These are phyloP conservation scores for Trachops cirrhosus DNA, from an alignment of 2,797 vertebrate species.

Conservation along the genomic window DNA sequence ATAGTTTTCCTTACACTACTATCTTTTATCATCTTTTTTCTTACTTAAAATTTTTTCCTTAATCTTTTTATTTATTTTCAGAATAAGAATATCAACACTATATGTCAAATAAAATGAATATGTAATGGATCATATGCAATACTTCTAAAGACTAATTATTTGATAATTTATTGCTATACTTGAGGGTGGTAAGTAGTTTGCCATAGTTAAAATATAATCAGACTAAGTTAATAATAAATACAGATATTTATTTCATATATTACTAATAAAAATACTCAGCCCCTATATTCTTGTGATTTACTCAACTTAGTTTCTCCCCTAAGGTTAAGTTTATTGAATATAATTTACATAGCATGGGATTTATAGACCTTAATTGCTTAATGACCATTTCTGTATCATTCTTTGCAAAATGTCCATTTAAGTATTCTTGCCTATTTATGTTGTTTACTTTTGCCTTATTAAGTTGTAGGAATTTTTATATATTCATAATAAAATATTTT, in stretches of 20 bases:
- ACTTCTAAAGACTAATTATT: neutral
- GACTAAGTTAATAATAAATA: neutral
- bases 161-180: neutral
- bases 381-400: neutral
- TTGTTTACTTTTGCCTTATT: neutral
- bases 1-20: neutral
- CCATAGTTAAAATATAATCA: neutral
- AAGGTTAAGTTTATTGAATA: neutral
- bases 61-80: neutral
- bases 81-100: neutral
- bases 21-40: neutral
- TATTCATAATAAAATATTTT: neutral
- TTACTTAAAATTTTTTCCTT: neutral
- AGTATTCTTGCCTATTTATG: neutral
- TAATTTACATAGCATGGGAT: neutral
- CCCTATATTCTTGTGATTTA: neutral
- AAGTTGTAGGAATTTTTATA: neutral
- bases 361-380: neutral
- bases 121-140: neutral
- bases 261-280: neutral
- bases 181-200: neutral
- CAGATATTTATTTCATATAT: neutral
- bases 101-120: neutral
- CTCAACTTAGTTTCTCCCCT: neutral
- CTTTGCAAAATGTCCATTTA: neutral